phyloP scores from a whole-genome alignment of 1,140 invertebrate genomes.

The Andrena cerasifolii region DNA sequence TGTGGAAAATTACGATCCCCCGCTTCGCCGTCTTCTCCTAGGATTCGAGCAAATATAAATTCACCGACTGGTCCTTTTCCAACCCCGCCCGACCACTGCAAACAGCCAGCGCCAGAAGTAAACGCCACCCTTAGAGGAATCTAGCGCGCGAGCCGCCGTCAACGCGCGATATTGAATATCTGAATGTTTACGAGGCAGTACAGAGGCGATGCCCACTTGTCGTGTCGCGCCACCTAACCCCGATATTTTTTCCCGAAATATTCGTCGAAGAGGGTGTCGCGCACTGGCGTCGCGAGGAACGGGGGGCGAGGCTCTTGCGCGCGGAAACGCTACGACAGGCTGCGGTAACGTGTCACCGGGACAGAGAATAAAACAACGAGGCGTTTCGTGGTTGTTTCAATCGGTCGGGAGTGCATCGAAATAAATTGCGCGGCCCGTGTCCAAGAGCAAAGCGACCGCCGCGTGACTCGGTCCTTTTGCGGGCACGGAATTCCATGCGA shows the following conservation, averaged over 20 bases:
- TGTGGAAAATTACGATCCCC: slow-evolving; percentile 52
- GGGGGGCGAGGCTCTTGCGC: neutral
- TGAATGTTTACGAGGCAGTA: too few relatives aligned
- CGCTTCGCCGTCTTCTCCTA: slow-evolving; percentile 33
- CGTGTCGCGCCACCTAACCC: too few relatives aligned
- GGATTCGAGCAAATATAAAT: slow-evolving; percentile 61
- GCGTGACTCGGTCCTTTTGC: slow-evolving; percentile 27
- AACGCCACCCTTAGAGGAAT: slow-evolving; percentile 17
- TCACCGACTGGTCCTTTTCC: slow-evolving; percentile 19
- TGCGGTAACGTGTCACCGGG: neutral
- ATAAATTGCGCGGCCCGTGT: slow-evolving; percentile 40
- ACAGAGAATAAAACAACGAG: neutral
- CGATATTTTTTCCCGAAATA: neutral
- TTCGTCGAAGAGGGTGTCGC: too few relatives aligned
- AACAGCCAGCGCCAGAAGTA: slow-evolving; percentile 34
- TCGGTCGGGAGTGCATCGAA: slow-evolving; percentile 36
- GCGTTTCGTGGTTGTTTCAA: slow-evolving; percentile 44
- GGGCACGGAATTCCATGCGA: slow-evolving; percentile 20
- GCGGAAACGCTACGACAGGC: neutral
- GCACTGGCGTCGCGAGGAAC: neutral
- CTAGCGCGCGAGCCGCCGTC: neutral
- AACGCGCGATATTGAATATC: too few relatives aligned
- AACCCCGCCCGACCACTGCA: slow-evolving; percentile 46
- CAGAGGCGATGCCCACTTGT: too few relatives aligned
- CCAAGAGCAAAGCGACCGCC: slow-evolving; percentile 22